Evolutionary conservation across 2,797 vertebrate species (phyloP).

Genomic region (Carduelis carduelis): DNA sequence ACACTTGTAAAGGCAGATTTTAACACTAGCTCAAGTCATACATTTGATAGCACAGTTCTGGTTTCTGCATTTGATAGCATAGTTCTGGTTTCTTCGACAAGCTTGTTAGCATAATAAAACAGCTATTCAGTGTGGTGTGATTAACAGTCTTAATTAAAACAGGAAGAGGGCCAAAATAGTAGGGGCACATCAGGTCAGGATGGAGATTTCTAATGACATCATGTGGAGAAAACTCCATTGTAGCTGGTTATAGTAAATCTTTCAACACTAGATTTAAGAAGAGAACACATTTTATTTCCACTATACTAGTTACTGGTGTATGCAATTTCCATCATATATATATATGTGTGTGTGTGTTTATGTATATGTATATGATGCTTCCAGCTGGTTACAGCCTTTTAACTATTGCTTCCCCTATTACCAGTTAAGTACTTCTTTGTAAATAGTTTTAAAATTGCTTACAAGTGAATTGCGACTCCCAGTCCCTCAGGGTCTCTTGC

Average conservation of each 20-base stretch:
- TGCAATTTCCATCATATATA: background rate
- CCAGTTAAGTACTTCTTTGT: background rate
- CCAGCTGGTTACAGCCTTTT: background rate
- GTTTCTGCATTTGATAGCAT: background rate
- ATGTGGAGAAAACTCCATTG: background rate
- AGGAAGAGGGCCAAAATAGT: conserved; percentile 3
- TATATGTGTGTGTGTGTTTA: too few species aligned
- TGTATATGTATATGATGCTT: background rate
- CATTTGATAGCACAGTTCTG: background rate
- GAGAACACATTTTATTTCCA: background rate
- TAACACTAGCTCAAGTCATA: background rate
- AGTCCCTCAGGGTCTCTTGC: conserved; percentile 91
- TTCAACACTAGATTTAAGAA: background rate
- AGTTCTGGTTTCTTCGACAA: background rate
- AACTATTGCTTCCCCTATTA: background rate
- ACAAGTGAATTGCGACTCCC: conserved; percentile 96
- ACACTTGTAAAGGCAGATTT: background rate
- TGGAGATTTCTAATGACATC: background rate
- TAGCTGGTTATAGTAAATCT: background rate
- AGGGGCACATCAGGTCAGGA: conserved; percentile 7
- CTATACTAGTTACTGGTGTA: background rate
- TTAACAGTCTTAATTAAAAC: conserved; percentile 26
- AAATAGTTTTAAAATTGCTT: conserved; percentile 68
- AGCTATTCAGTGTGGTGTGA: background rate
- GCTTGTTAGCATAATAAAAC: background rate